These are phyloP conservation scores for Serranus cabrilla DNA, from an alignment of 2,797 vertebrate species.

Conservation along the genomic window DNA sequence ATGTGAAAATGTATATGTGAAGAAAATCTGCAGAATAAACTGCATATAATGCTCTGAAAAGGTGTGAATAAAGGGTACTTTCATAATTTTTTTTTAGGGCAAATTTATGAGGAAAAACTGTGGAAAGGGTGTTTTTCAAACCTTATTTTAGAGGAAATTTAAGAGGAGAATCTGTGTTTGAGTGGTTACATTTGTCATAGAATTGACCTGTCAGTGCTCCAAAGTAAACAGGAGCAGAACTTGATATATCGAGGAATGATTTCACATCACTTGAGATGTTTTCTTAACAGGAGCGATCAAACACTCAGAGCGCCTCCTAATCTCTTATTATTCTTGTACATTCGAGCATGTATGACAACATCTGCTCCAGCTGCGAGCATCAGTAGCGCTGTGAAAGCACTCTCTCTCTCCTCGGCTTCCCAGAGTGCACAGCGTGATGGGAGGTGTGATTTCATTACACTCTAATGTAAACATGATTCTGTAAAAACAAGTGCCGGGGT, in stretches of 20 bases:
- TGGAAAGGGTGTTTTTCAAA: neutral
- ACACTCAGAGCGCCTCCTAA: conserved; percentile 27
- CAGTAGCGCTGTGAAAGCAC: conserved; percentile 51
- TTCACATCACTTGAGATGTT: conserved; percentile 32
- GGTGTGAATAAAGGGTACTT: too few relatives aligned
- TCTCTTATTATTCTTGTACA: conserved; percentile 61
- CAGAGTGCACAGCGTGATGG: conserved; percentile 52
- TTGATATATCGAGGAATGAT: conserved; percentile 27
- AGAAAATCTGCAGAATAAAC: too few relatives aligned
- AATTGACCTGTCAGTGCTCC: neutral
- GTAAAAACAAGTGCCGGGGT: conserved; percentile 29
- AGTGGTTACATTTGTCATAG: neutral
- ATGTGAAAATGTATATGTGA: neutral
- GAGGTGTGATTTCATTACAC: conserved; percentile 62
- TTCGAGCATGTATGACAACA: conserved; percentile 56
- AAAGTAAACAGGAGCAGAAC: conserved; percentile 43
- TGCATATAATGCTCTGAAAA: too few relatives aligned
- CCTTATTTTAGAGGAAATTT: conserved; percentile 19
- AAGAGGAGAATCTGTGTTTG: neutral
- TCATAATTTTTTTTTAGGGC: too few relatives aligned
- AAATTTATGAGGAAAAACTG: too few relatives aligned
- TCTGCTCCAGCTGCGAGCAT: conserved; percentile 63
- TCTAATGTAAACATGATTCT: conserved; percentile 45
- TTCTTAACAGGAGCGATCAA: conserved; percentile 49
- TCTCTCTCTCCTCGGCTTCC: conserved; percentile 27